A percentile compares a stretch with the other conserved stretches of the same genome.
These are phyloP conservation scores for Temnothorax curvispinosus DNA, from an alignment of 1,140 invertebrate genomes.

Conservation along the genomic window DNA sequence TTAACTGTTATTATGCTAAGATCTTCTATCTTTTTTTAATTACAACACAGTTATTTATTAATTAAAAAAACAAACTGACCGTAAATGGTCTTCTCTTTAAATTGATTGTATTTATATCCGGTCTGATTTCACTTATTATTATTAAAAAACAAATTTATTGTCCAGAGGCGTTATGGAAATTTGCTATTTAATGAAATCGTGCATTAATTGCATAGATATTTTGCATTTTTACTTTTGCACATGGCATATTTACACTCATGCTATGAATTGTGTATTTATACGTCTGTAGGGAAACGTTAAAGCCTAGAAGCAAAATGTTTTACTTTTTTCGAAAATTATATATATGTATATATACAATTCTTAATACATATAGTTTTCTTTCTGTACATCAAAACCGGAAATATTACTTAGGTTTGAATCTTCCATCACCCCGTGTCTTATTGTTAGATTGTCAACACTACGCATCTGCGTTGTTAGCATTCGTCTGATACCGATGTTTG, in stretches of 20 bases:
- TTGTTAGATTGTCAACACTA: not conserved
- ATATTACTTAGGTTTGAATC: not conserved
- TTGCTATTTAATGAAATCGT: not conserved
- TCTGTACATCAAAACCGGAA: constrained; percentile 17
- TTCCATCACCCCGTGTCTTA: not conserved
- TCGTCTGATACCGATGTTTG: constrained; percentile 42
- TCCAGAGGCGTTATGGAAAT: not conserved
- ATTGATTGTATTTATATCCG: no score
- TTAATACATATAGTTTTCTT: not conserved
- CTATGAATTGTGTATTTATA: not conserved
- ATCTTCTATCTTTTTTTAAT: not conserved
- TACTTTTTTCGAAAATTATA: not conserved
- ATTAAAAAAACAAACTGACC: not conserved
- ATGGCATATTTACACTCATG: not conserved
- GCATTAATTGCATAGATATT: not conserved
- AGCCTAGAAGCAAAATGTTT: not conserved
- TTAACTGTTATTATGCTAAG: not conserved
- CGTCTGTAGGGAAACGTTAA: not conserved
- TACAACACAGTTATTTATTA: not conserved
- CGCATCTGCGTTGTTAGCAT: constrained; percentile 14
- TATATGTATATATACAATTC: not conserved
- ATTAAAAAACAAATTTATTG: not conserved
- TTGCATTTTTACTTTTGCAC: not conserved
- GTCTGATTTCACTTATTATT: no score
- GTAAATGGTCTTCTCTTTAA: no score